phyloP scores from a whole-genome alignment of 2,113 vertebrate species.

The Paracanthobrama guichenoti region DNA sequence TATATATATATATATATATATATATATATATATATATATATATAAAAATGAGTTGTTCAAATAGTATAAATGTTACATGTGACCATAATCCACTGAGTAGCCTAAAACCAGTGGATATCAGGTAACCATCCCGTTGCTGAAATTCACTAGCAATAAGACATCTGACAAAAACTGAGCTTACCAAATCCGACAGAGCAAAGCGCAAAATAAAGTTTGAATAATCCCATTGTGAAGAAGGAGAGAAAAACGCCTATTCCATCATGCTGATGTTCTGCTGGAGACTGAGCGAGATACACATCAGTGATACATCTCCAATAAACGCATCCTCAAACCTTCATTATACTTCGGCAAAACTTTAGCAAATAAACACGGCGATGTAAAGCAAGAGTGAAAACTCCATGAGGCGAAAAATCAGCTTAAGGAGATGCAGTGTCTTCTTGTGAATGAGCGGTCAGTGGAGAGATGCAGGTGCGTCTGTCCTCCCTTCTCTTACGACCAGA shows the following conservation, averaged over 20 bases:
- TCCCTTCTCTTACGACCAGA: conserved; percentile 15
- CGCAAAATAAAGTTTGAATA: conserved; percentile 55
- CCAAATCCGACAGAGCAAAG: conserved; percentile 51
- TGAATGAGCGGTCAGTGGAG: conserved; percentile 8
- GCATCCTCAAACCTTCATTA: conserved; percentile 17
- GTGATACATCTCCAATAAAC: conserved; percentile 32
- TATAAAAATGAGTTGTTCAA: neutral
- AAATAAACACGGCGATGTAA: neutral
- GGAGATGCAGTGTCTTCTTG: neutral
- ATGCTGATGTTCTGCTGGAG: conserved; percentile 31
- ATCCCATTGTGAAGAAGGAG: conserved; percentile 57
- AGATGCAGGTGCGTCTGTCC: conserved; percentile 38
- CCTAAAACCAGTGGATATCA: neutral
- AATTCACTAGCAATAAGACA: neutral
- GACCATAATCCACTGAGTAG: neutral
- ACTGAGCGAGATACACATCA: conserved; percentile 42
- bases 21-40: no score
- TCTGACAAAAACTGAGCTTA: conserved; percentile 37
- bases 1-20: no score
- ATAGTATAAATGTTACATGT: neutral
- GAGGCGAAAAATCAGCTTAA: neutral
- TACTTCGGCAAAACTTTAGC: conserved; percentile 45
- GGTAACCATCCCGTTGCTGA: neutral
- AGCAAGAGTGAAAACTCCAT: conserved; percentile 4
- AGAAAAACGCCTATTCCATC: conserved; percentile 58